Evolutionary conservation across 92 coral and sea anemone species (phyloP).

Genomic region (Porites rus): DNA sequence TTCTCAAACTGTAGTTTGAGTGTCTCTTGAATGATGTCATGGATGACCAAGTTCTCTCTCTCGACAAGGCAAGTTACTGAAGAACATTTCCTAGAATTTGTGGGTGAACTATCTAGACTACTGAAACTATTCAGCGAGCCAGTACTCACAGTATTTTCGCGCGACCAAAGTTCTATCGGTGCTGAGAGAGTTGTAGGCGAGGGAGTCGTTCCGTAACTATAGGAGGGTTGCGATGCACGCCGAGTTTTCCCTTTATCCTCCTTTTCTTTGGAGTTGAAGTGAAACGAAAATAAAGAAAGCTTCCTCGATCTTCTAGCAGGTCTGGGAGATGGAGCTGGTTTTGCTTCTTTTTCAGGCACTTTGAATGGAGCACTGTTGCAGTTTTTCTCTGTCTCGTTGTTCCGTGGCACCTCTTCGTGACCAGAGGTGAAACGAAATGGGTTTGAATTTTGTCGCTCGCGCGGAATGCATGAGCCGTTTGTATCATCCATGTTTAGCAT

Average conservation of each 20-base stretch:
- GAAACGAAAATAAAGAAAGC: constrained; percentile 86
- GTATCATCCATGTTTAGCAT: constrained; percentile 27
- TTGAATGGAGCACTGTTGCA: constrained; percentile 12
- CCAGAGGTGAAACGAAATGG: constrained; percentile 84
- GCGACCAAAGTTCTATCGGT: constrained; percentile 17
- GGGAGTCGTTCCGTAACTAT: constrained; percentile 12
- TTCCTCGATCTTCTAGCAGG: constrained; percentile 77
- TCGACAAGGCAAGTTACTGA: constrained; percentile 42
- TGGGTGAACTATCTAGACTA: constrained; percentile 73
- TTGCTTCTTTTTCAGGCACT: constrained; percentile 38
- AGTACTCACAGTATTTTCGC: constrained; percentile 41
- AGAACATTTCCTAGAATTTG: constrained; percentile 65
- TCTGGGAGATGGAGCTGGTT: constrained; percentile 77
- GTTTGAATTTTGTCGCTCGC: constrained; percentile 67
- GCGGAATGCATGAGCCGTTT: constrained; percentile 19
- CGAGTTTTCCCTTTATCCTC: constrained; percentile 76
- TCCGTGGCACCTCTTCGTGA: constrained; percentile 50
- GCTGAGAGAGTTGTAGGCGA: constrained; percentile 65
- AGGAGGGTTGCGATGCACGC: constrained; percentile 41
- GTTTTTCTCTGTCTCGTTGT: constrained; percentile 40
- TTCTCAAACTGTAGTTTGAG: constrained; percentile 83
- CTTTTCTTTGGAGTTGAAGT: constrained; percentile 75
- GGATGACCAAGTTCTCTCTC: constrained; percentile 67
- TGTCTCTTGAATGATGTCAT: constrained; percentile 80
- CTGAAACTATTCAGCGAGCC: constrained; percentile 51